phyloP scores from a whole-genome alignment of 2,888 invertebrate species.

The Pomacea canaliculata region DNA sequence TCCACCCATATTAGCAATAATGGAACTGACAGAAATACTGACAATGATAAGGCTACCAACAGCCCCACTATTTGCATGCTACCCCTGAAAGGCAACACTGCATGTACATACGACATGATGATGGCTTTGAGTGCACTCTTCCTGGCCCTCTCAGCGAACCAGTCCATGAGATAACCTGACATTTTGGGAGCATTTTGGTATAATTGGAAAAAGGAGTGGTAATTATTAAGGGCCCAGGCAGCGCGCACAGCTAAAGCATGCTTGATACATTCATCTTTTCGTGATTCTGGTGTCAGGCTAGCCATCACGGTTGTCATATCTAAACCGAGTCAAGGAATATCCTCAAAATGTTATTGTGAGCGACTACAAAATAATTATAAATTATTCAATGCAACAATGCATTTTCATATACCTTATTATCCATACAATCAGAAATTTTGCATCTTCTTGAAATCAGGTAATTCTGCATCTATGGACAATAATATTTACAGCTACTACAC shows the following conservation, averaged over 20 bases:
- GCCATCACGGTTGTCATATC: slow-evolving; percentile 94
- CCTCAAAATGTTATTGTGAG: neutral
- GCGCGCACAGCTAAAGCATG: slow-evolving; percentile 90
- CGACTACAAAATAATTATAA: neutral
- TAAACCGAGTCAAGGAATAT: slow-evolving; percentile 68
- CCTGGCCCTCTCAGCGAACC: slow-evolving; percentile 96
- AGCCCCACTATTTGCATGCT: neutral
- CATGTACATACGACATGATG: slow-evolving; percentile 93
- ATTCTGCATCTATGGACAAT: neutral
- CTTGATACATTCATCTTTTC: slow-evolving; percentile 83
- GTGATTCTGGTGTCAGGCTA: slow-evolving; percentile 82
- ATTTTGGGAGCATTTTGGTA: slow-evolving; percentile 92
- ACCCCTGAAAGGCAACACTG: neutral
- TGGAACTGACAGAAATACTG: no score
- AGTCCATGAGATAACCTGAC: slow-evolving; percentile 96
- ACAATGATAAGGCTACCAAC: no score
- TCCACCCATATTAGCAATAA: no score
- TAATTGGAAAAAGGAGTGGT: slow-evolving; percentile 91
- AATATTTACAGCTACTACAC: neutral
- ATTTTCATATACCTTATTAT: neutral
- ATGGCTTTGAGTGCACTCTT: slow-evolving; percentile 91
- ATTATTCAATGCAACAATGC: neutral
- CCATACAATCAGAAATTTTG: neutral
- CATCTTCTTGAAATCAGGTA: neutral
- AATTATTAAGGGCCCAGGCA: slow-evolving; percentile 94